Evolutionary conservation across 2,113 vertebrate genomes (phyloP).

Genomic region (Ceyx melanurus): DNA sequence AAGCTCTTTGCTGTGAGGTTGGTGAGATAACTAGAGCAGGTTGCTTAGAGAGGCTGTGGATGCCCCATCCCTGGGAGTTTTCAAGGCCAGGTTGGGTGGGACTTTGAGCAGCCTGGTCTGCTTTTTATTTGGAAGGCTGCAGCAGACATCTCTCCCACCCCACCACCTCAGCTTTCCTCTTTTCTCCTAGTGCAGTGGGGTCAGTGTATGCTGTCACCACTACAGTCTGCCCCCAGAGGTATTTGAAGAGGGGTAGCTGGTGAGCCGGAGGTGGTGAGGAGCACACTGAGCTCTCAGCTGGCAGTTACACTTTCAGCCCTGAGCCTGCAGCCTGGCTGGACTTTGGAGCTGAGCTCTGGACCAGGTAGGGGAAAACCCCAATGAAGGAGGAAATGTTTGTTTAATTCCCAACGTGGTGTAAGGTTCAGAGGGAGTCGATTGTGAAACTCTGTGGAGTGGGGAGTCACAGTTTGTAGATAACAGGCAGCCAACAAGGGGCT

Average conservation of each 20-base stretch:
- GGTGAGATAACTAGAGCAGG: background rate
- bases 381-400: slow-evolving; percentile 48
- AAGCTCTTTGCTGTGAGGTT: background rate
- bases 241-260: background rate
- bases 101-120: background rate
- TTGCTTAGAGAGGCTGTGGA: background rate
- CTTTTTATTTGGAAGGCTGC: background rate
- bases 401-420: slow-evolving; percentile 9
- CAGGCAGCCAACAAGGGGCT: background rate
- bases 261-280: background rate
- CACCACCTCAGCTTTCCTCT: background rate
- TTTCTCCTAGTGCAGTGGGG: rapidly evolving
- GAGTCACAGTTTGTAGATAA: background rate
- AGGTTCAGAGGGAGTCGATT: slow-evolving; percentile 24
- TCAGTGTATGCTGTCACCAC: background rate
- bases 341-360: slow-evolving; percentile 3
- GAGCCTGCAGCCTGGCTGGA: background rate
- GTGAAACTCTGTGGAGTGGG: background rate
- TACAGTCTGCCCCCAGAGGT: rapidly evolving
- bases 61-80: background rate
- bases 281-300: rapidly evolving
- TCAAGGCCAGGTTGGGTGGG: background rate
- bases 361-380: background rate
- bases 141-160: background rate
- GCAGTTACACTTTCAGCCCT: background rate